Evolutionary conservation across 2,888 invertebrate species (phyloP).

Genomic region (Sycophila texana): DNA sequence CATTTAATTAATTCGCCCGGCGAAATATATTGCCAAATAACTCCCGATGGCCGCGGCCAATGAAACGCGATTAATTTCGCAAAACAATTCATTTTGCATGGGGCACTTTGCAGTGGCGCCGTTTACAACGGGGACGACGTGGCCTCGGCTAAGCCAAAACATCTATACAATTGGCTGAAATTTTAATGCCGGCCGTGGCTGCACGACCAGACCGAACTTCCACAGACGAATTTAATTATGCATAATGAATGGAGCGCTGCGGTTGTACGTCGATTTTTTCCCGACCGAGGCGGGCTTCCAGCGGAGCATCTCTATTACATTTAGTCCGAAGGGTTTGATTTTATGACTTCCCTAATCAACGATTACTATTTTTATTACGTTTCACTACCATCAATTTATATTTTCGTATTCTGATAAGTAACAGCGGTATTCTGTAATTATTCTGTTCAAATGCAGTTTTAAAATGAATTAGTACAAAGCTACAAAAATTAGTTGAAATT

Average conservation of each 20-base stretch:
- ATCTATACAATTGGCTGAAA: constrained; percentile 31
- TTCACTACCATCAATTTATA: too few species aligned
- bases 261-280: not conserved
- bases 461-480: too few species aligned
- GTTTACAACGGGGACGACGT: not conserved
- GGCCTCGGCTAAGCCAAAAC: constrained; percentile 12
- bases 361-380: too few species aligned
- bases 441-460: too few species aligned
- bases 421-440: too few species aligned
- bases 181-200: constrained; percentile 17
- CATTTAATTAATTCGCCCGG: constrained; percentile 12
- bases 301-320: too few species aligned
- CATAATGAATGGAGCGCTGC: constrained; percentile 16
- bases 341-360: too few species aligned
- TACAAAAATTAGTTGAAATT: too few species aligned
- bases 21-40: constrained; percentile 24
- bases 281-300: too few species aligned
- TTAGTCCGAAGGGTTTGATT: too few species aligned
- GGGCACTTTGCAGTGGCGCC: constrained; percentile 55
- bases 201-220: not conserved
- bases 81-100: constrained; percentile 47
- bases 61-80: constrained; percentile 42
- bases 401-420: too few species aligned
- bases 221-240: constrained; percentile 31
- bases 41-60: not conserved